Base-by-base conservation (phyloP, 2,113 vertebrate species). In the Hippolais icterina region DNA sequence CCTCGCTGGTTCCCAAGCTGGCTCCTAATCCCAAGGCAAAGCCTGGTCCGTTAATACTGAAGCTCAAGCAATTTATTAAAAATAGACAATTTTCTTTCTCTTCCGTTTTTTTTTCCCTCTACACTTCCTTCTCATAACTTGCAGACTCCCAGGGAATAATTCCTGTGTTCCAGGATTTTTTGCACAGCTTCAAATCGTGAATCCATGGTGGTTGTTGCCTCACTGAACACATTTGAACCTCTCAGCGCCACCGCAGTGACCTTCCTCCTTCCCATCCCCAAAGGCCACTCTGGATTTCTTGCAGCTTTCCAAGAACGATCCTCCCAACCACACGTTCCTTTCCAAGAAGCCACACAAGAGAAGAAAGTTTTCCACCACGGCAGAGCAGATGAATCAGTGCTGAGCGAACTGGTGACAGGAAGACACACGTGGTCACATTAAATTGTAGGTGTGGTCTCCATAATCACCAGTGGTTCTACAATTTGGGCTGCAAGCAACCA, bases 11-110 rank as follows among this genome's bases (percentile, higher is more conserved):
- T 96, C 93, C 94, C 96, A 94, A 91, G 61, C 94, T 87, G 94
- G 71, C 65, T 96, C 69, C 79, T 96, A 94, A 96, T 95, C 95
- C 89, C 86, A 65, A 90, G 21, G 39, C 84, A 95, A 88, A 96
- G 47, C 91, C 83, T 17, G 12, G 54, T 39, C 64, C 4, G 4
- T 70, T 94, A 85, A 94, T 35, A 49, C 63, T 5, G 2, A 68
- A 82, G 65, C 89, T 93, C 77, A 89, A 93, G 77, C 79, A 61
- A 94, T 91, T 95, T 83, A 94, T 93, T 93, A 35, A 92, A 96
- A 94, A 92, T 46, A 94, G 96, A 83, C 81, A 80, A 74, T 94
- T 89, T 72, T 84, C 53, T 37, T 65, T 94, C 42, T 76, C 68
- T 84, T 61, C 37, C 52, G 37, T n/a, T 41, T 79, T 56, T 46